Percentiles rank a stretch among this genome's conserved stretches.
Evolutionary conservation across 1,140 invertebrate genomes (phyloP).

Genomic region (Oncopodura yosiiana): DNA sequence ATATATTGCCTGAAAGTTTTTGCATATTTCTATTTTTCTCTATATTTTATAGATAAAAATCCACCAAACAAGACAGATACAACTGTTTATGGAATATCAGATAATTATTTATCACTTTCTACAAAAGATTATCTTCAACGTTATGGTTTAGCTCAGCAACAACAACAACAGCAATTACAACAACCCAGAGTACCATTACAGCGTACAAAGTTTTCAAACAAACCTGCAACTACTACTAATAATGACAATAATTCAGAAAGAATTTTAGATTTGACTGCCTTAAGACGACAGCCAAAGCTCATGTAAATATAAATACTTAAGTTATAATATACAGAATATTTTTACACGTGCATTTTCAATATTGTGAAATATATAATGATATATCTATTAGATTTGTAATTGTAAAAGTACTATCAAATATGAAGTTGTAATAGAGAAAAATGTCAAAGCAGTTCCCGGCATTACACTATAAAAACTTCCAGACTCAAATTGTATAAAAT

Average conservation of each 20-base stretch:
- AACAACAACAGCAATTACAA: neutral
- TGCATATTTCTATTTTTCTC: too few relatives aligned
- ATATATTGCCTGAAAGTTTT: too few relatives aligned
- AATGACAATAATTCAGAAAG: constrained; percentile 1
- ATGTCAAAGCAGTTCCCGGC: constrained; percentile 5
- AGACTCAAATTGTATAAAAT: neutral
- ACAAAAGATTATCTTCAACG: constrained; percentile 32
- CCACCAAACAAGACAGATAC: constrained; percentile 19
- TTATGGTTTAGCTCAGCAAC: constrained; percentile 25
- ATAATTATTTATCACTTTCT: constrained; percentile 28
- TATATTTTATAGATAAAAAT: neutral
- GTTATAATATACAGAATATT: too few relatives aligned
- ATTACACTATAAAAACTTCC: constrained; percentile 9
- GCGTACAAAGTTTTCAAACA: neutral
- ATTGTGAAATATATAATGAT: too few relatives aligned
- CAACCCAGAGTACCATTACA: neutral
- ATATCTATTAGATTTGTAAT: too few relatives aligned
- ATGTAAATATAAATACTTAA: constrained; percentile 2
- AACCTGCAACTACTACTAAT: neutral
- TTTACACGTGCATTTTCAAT: too few relatives aligned
- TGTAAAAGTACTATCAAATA: constrained; percentile 2
- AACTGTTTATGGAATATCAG: constrained; percentile 31
- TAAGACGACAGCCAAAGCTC: constrained; percentile 29
- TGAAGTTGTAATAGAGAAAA: constrained; percentile 13
- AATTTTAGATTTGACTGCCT: constrained; percentile 26